Conservation (phyloP, 2,888 invertebrate species). For the Rhamphomyia laevipes region DNA sequence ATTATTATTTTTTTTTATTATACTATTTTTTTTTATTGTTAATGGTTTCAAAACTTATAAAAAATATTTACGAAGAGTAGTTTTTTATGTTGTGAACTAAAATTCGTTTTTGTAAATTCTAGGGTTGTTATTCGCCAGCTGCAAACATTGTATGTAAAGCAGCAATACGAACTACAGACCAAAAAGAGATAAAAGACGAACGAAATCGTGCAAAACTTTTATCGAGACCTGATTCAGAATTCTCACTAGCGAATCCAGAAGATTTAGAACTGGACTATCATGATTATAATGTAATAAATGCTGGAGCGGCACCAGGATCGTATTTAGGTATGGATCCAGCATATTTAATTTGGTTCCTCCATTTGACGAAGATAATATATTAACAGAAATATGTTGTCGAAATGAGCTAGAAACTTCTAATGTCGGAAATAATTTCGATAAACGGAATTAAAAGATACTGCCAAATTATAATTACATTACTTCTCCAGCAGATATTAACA, state of each 20-base stretch:
- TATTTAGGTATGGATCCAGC: constrained; percentile 84
- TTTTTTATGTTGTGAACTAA: too few relatives aligned
- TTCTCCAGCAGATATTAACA: too few relatives aligned
- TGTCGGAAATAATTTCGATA: constrained; percentile 44
- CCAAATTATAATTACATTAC: not conserved
- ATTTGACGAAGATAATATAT: constrained; percentile 52
- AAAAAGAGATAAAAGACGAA: constrained; percentile 68
- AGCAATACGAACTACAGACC: constrained; percentile 51
- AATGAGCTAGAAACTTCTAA: constrained; percentile 37
- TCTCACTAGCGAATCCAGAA: constrained; percentile 59
- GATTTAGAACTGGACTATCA: constrained; percentile 81
- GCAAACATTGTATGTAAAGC: constrained; percentile 54
- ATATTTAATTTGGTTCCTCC: constrained; percentile 82
- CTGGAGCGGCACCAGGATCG: constrained; percentile 72
- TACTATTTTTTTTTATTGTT: too few relatives aligned
- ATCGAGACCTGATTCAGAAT: constrained; percentile 59
- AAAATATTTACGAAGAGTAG: too few relatives aligned
- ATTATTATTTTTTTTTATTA: too few relatives aligned
- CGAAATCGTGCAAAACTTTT: constrained; percentile 59
- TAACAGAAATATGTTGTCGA: constrained; percentile 42
- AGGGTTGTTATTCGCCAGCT: constrained; percentile 65
- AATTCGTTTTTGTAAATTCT: too few relatives aligned
- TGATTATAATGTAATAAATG: constrained; percentile 73
- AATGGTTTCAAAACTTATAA: too few relatives aligned
- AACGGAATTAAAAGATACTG: constrained; percentile 44